Percentiles rank a stretch among this genome's conserved stretches.
phyloP scores from a whole-genome alignment of 1,140 invertebrate genomes.

The Palaemon carinicauda region DNA sequence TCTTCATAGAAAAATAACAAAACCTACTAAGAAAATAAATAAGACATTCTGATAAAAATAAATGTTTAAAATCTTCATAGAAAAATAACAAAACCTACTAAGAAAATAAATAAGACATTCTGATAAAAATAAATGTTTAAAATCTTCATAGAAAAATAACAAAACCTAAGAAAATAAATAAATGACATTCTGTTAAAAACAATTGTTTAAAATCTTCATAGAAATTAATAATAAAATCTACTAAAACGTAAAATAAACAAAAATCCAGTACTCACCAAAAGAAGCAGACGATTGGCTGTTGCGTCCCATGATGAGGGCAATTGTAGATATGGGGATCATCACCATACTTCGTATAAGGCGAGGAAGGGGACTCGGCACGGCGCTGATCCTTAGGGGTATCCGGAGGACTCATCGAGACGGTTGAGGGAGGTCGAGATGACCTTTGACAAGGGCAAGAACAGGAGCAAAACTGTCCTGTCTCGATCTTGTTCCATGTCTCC shows the following conservation, averaged over 20 bases:
- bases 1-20: no score
- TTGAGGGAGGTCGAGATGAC: not conserved
- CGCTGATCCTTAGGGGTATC: not conserved
- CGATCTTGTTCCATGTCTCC: conserved; percentile 25
- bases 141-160: not conserved
- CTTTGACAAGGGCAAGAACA: not conserved
- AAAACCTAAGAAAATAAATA: not conserved
- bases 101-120: no score
- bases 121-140: no score
- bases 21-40: no score
- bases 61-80: no score
- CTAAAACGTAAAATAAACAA: no score
- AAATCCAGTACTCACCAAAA: conserved; percentile 26
- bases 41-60: no score
- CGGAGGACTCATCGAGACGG: not conserved
- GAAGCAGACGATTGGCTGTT: conserved; percentile 23
- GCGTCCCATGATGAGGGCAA: conserved; percentile 33
- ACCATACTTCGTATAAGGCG: not conserved
- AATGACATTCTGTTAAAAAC: not conserved
- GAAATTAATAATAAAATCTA: no score
- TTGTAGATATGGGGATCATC: conserved; percentile 27
- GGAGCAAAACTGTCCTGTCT: not conserved
- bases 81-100: no score
- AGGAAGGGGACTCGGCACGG: not conserved
- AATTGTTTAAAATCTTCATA: no score